Base-by-base conservation (phyloP, 1,140 invertebrate genomes). In the Telenomus remus region DNA sequence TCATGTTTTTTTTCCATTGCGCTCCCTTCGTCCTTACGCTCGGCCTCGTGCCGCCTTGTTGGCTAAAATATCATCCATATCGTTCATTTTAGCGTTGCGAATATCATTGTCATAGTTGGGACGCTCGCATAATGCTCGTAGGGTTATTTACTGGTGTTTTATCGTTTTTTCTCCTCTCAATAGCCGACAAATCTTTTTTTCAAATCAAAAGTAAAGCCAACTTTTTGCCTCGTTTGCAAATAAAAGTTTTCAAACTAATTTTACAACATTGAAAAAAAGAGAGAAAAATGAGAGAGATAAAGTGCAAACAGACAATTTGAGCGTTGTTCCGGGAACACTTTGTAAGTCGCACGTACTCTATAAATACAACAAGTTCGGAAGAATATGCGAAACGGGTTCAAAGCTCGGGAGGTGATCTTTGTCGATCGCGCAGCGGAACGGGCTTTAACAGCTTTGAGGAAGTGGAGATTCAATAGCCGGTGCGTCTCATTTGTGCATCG, bases 1-100 rank as follows among this genome's bases (percentile, higher is more conserved):
- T 79, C 85, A 86, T 88, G 86, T 87, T 87, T 27, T 86, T 87
- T 86, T 85, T n/a, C n/a, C 82, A 81, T 19, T 78, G 76, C 81
- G 79, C 76, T 75, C 51, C 53, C 82, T 76, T 79, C 72, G 76
- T 78, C 69, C 70, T 66, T 77, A 68, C 34, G 82, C 72, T 80
- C 76, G 74, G 84, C 79, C 84, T 85, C 84, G 85, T 86, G 85
- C 82, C 84, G 80, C 80, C 84, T 85, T 83, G 84, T 85, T 85
- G 82, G 80, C 76, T 79, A 71, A 73, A 81, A 80, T 79, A 81
- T 85, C 80, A 81, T 83, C 80, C 78, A 77, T 79, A 81, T 85
- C 79, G 80, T 83, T 81, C 80, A 80, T 72, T 73, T 80, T 60
- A 59, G 48, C 42, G 68, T 50, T 69, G 49, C 64, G 79, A 81